Evolutionary conservation across 2,888 invertebrate species (phyloP), one percentile per base, ranked within the genome.

Genomic region (Heliconius ismenius): DNA sequence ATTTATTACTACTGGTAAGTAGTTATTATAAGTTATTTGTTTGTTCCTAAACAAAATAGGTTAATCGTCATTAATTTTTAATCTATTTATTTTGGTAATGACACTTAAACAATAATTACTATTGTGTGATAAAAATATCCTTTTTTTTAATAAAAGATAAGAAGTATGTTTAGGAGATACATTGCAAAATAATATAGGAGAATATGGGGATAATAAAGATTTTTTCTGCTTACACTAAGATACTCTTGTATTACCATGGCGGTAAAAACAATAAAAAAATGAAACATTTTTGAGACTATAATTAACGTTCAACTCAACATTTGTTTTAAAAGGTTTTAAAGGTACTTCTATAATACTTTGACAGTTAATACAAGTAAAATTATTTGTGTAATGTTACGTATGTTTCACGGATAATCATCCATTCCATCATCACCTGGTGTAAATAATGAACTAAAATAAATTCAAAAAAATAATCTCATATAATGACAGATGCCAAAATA

Each of bases 401-500:
- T 58, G 3, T 58, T n/a, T n/a, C 18, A 58, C 1, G n/a, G 54
- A 58, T 58, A 58, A 58, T n/a, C n/a, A n/a, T n/a, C n/a, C n/a
- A n/a, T 60, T 60, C 24, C 60, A 60, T 9, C 21, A 21, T 54
- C 3, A 2, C 21, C 9, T 21, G 21, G 54, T 26, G 26, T 26
- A 62, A 62, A 15, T 13, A 7, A 15, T 26, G 3, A 62, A 7
- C 62, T 18, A 26, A 26, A 24, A 24, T 18, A 62, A 62, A 15
- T 6, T 26, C 2, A n/a, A 26, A 11, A 58, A 60, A 60, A 49
- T 4, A 24, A 24, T 62, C 24, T 67, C 24, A 15, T 18, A 13
- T 67, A 43, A 36, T 67, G 24, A 43, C 65, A 65, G 7, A 24
- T 67, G 65, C 24, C 65, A 39, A 24, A 67, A n/a, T 24, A 67